Evolutionary conservation across 2,113 vertebrate genomes (phyloP).

Genomic region (Dicrurus megarhynchus): DNA sequence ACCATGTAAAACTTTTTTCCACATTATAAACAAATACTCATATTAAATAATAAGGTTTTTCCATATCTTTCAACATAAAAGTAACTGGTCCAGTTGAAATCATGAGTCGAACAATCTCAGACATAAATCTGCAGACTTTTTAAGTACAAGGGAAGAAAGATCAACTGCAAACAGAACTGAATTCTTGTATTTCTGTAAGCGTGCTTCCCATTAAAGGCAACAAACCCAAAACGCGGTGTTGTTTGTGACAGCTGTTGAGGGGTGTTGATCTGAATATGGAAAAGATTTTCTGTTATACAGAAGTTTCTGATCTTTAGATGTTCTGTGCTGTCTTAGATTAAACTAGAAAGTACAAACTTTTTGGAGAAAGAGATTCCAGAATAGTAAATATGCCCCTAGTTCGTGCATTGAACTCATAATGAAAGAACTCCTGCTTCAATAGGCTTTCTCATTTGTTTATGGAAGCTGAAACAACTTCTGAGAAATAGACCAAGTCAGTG

Average conservation of each 20-base stretch:
- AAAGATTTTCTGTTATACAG: neutral
- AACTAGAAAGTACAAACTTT: neutral
- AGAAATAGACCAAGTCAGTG: neutral
- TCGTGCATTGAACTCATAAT: neutral
- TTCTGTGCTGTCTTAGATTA: neutral
- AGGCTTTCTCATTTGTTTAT: neutral
- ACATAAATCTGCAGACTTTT: neutral
- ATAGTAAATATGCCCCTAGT: neutral
- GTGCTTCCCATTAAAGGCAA: neutral
- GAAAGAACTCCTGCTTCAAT: neutral
- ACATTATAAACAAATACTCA: neutral
- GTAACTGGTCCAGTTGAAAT: neutral
- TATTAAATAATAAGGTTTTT: neutral
- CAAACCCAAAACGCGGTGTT: accelerated
- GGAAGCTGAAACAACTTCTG: neutral
- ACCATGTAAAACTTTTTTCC: neutral
- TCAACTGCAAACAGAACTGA: neutral
- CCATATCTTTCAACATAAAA: neutral
- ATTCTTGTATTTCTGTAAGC: neutral
- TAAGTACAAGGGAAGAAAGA: neutral
- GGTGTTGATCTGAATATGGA: neutral
- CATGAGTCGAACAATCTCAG: neutral
- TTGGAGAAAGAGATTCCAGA: neutral
- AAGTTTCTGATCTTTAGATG: neutral
- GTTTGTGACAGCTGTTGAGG: neutral